These are phyloP conservation scores for Thinocorus orbignyianus DNA, from an alignment of 2,113 vertebrate species.

Conservation along the genomic window DNA sequence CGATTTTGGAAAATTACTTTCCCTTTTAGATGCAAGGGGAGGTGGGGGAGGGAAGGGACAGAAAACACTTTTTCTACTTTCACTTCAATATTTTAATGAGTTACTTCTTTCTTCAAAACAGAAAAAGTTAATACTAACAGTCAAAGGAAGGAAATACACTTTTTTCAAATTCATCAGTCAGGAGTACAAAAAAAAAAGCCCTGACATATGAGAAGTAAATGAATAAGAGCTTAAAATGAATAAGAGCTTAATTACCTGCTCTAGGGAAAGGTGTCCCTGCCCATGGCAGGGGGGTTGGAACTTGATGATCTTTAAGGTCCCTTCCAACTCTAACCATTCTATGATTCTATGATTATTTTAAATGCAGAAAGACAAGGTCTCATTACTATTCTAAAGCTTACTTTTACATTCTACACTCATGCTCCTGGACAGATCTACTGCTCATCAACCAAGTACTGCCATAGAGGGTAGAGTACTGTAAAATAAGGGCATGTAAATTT, in stretches of 20 bases:
- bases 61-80: neutral
- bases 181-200: neutral
- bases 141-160: neutral
- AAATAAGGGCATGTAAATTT: neutral
- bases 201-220: neutral
- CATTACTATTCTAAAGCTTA: neutral
- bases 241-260: too few relatives aligned
- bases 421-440: neutral
- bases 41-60: neutral
- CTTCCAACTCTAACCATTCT: too few relatives aligned
- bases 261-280: too few relatives aligned
- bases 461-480: neutral
- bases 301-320: too few relatives aligned
- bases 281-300: too few relatives aligned
- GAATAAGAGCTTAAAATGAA: neutral
- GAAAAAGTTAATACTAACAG: neutral
- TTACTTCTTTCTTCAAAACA: neutral
- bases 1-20: neutral
- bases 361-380: neutral
- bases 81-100: neutral
- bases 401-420: neutral
- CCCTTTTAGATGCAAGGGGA: neutral
- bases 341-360: too few relatives aligned
- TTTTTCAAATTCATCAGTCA: neutral
- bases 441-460: neutral